A percentile compares a stretch with the other conserved stretches of the same genome.
These are phyloP conservation scores for Drosophila aldrichi DNA, from an alignment of 2,888 invertebrate genomes.

Conservation along the genomic window DNA sequence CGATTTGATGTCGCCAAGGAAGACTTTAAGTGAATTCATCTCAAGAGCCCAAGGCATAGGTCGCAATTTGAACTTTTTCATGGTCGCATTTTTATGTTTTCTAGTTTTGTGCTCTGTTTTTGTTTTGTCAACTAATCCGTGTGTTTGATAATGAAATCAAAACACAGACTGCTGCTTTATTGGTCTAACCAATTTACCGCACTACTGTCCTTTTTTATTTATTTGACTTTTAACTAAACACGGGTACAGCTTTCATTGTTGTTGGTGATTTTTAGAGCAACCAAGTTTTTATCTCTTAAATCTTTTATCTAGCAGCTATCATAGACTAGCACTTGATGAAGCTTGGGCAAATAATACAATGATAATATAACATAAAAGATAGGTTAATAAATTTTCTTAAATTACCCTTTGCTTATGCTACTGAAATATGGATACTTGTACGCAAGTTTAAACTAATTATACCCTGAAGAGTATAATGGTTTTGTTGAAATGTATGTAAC, in stretches of 20 bases:
- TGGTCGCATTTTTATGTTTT: constrained; percentile 20
- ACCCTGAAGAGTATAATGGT: too few relatives aligned
- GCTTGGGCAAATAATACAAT: background rate
- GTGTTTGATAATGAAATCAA: constrained; percentile 29
- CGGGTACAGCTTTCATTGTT: background rate
- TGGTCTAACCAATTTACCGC: constrained; percentile 21
- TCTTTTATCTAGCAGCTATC: constrained; percentile 5
- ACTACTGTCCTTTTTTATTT: constrained; percentile 30
- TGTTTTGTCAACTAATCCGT: constrained; percentile 18
- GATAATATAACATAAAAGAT: background rate
- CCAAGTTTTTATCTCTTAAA: constrained; percentile 6
- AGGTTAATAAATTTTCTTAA: background rate
- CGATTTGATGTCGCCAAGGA: background rate
- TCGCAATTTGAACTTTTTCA: constrained; percentile 38
- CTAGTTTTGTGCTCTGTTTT: constrained; percentile 6
- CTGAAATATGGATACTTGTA: background rate
- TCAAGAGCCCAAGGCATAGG: constrained; percentile 16
- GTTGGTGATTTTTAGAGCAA: constrained; percentile 9
- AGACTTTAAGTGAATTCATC: background rate
- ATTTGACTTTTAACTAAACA: constrained; percentile 37
- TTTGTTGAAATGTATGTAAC: too few relatives aligned
- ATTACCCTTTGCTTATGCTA: background rate
- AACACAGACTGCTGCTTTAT: constrained; percentile 32
- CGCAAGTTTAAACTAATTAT: too few relatives aligned
- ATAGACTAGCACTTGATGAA: background rate